phyloP scores from a whole-genome alignment of 2,797 vertebrate genomes.

The Macropus fuliginosus region DNA sequence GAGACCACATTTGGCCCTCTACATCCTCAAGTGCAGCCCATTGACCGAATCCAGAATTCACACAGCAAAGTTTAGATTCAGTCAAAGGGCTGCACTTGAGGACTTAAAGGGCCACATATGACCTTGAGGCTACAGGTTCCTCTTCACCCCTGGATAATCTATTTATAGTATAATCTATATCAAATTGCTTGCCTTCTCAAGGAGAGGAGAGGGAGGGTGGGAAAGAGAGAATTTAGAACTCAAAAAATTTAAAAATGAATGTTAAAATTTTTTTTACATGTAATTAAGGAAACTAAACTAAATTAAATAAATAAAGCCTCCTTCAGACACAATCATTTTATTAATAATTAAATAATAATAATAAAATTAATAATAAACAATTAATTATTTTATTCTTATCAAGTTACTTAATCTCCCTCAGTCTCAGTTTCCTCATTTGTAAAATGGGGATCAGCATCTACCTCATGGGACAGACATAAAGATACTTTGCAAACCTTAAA shows the following conservation, averaged over 20 bases:
- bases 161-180: not conserved
- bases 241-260: not conserved
- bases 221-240: not conserved
- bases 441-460: not conserved
- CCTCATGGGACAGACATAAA: not conserved
- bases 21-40: too few relatives aligned
- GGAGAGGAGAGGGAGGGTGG: not conserved
- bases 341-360: not conserved
- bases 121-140: too few relatives aligned
- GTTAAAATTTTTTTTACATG: not conserved
- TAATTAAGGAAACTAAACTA: not conserved
- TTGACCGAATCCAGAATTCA: too few relatives aligned
- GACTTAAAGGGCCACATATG: too few relatives aligned
- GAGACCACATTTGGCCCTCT: too few relatives aligned
- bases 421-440: not conserved
- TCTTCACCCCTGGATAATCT: too few relatives aligned
- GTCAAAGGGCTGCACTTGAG: too few relatives aligned
- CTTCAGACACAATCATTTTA: not conserved
- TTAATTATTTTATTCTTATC: not conserved
- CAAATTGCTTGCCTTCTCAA: not conserved
- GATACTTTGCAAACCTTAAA: not conserved
- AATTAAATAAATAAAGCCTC: not conserved
- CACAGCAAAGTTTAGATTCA: too few relatives aligned
- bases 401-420: too few relatives aligned
- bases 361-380: too few relatives aligned